Percentiles rank a stretch among this genome's conserved stretches.
Evolutionary conservation across 2,888 invertebrate species (phyloP).

Genomic region (Agriotes lineatus): DNA sequence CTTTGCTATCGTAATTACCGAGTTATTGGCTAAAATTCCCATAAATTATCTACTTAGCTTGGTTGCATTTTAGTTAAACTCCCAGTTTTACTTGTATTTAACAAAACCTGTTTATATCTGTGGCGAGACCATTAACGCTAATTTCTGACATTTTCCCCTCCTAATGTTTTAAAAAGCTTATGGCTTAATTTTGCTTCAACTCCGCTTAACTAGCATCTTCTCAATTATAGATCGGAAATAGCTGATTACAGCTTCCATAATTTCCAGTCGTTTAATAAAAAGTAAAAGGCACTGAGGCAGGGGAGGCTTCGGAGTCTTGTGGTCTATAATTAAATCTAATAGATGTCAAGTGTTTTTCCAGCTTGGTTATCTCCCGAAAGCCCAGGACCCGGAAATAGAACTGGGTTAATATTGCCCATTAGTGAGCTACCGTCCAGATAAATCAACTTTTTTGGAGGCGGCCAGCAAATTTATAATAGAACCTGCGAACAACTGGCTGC

Average conservation of each 20-base stretch:
- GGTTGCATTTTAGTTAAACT: not conserved
- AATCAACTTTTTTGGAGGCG: not conserved
- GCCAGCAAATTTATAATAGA: not conserved
- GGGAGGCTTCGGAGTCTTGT: conserved; percentile 22
- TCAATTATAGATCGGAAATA: not conserved
- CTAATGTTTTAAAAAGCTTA: not conserved
- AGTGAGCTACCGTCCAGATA: conserved; percentile 1
- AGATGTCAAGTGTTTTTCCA: conserved; percentile 38
- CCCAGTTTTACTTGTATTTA: not conserved
- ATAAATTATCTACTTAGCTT: not conserved
- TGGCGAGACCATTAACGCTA: too few species aligned
- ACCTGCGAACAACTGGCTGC: too few species aligned
- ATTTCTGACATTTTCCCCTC: too few species aligned
- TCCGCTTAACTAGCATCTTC: not conserved
- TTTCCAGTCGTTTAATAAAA: conserved; percentile 21
- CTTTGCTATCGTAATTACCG: conserved; percentile 8
- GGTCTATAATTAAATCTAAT: conserved; percentile 37
- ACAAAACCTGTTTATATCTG: not conserved
- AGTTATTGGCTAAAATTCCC: not conserved
- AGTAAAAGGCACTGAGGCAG: not conserved
- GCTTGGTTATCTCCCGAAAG: conserved; percentile 32
- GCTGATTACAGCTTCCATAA: not conserved
- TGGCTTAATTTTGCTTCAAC: not conserved
- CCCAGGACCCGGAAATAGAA: conserved; percentile 28
- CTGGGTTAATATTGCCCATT: conserved; percentile 29